Conservation (phyloP, 1,140 invertebrate species). For the Brachionus rubens region DNA sequence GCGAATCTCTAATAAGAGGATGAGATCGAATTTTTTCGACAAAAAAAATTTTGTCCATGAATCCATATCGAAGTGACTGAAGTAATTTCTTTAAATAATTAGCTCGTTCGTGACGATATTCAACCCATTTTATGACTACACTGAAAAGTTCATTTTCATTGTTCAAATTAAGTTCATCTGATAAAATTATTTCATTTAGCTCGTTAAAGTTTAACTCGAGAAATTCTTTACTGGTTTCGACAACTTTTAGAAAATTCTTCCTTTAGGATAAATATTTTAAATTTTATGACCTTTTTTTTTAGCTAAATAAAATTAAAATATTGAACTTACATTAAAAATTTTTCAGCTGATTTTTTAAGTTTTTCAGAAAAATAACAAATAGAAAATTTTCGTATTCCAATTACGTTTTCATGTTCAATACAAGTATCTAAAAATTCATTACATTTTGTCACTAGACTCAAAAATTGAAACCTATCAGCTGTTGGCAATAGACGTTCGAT, state of each 20-base stretch:
- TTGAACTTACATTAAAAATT: slow-evolving; percentile 21
- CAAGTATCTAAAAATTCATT: slow-evolving; percentile 23
- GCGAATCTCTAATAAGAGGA: slow-evolving; percentile 66
- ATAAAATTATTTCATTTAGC: slow-evolving; percentile 57
- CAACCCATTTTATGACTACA: slow-evolving; percentile 60
- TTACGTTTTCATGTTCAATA: slow-evolving; percentile 11
- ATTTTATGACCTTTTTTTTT: not conserved
- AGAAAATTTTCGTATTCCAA: slow-evolving; percentile 44
- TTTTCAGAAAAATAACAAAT: not conserved
- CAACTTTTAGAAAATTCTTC: slow-evolving; percentile 4
- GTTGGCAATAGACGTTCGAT: slow-evolving; percentile 21
- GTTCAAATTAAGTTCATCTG: slow-evolving; percentile 61
- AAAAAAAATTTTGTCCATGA: slow-evolving; percentile 29
- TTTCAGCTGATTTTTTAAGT: not conserved
- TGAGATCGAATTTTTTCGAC: slow-evolving; percentile 61
- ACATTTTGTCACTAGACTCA: slow-evolving; percentile 37
- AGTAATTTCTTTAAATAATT: slow-evolving; percentile 28
- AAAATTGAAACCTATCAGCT: slow-evolving; percentile 43
- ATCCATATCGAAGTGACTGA: slow-evolving; percentile 14
- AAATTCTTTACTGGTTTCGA: slow-evolving; percentile 70
- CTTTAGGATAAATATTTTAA: not conserved
- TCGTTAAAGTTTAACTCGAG: slow-evolving; percentile 37
- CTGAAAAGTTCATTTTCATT: slow-evolving; percentile 63
- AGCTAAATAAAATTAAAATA: not conserved
- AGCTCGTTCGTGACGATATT: slow-evolving; percentile 50